A percentile compares a stretch with the other conserved stretches of the same genome.
phyloP scores from a whole-genome alignment of 2,797 vertebrate genomes.

The Enteromius mattozi region DNA sequence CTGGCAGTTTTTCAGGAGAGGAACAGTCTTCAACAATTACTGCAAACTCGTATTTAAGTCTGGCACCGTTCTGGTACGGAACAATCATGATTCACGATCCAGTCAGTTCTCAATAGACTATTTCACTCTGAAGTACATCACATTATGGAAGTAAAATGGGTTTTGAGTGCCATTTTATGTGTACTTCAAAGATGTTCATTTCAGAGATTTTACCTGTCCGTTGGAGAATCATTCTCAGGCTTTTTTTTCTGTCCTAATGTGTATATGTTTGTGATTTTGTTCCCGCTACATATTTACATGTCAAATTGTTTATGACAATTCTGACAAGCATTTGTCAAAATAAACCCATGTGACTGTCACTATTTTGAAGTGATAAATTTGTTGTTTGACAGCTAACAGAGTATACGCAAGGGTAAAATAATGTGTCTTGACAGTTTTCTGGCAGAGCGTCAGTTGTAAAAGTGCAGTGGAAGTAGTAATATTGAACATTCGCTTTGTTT shows the following conservation, averaged over 20 bases:
- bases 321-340: constrained; percentile 37
- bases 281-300: constrained; percentile 14
- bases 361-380: constrained; percentile 27
- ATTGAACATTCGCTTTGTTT: constrained; percentile 39
- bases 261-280: not conserved
- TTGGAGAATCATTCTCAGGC: not conserved
- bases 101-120: not conserved
- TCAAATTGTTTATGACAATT: constrained; percentile 33
- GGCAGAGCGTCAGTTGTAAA: constrained; percentile 26
- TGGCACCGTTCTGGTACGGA: not conserved
- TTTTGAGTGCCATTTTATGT: not conserved
- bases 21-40: not conserved
- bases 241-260: not conserved
- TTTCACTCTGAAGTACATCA: not conserved
- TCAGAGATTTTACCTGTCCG: constrained; percentile 16
- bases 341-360: constrained; percentile 41
- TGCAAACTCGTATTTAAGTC: not conserved
- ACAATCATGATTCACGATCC: not conserved
- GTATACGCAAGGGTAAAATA: constrained; percentile 39
- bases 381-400: constrained; percentile 27
- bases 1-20: not conserved
- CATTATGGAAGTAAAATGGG: not conserved
- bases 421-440: constrained; percentile 37
- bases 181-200: not conserved
- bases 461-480: constrained; percentile 17